phyloP scores from a whole-genome alignment of 2,113 vertebrate genomes.

The Leptobrachium leishanense region DNA sequence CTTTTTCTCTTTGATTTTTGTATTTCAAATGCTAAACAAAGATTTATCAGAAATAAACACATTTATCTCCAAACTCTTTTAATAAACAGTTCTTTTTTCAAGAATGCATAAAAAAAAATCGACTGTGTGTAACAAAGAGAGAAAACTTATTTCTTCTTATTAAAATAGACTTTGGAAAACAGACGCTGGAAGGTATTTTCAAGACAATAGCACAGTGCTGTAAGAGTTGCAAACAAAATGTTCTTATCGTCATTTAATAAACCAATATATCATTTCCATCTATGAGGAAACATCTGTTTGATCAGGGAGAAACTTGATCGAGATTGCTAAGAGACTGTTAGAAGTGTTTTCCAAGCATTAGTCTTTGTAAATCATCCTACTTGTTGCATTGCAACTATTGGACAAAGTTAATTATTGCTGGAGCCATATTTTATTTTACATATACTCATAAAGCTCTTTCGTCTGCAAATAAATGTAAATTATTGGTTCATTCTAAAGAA shows the following conservation, averaged over 20 bases:
- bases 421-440: too few species aligned
- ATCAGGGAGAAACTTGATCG: neutral
- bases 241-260: conserved; percentile 5
- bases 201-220: neutral
- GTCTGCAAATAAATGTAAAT: too few species aligned
- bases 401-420: neutral
- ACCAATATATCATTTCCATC: neutral
- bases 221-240: conserved; percentile 3
- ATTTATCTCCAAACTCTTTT: neutral
- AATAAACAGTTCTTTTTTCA: conserved; percentile 2
- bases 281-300: neutral
- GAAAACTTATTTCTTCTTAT: conserved; percentile 5
- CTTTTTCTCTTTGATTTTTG: neutral
- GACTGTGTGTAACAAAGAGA: neutral
- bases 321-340: neutral
- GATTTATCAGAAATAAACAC: neutral
- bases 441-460: too few species aligned
- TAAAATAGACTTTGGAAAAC: conserved; percentile 13
- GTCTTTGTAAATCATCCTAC: neutral
- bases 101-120: neutral
- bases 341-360: neutral
- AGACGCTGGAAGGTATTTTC: neutral
- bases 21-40: neutral
- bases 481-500: too few species aligned
- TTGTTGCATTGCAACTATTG: neutral